Conservation (phyloP, 2,113 vertebrate genomes). For the Microcebus tavaratra region DNA sequence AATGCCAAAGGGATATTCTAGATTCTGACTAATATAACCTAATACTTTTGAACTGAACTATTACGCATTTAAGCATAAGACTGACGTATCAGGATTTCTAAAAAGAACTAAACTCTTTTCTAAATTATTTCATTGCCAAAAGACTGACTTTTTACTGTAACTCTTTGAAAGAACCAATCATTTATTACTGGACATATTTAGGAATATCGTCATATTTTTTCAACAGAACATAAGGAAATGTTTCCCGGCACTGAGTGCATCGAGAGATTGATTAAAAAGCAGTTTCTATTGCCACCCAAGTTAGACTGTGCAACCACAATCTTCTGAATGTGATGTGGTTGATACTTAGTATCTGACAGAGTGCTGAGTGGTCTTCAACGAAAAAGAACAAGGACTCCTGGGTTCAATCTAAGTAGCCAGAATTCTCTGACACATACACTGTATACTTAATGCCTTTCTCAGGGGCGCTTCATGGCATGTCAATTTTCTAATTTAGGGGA, state of each 20-base stretch:
- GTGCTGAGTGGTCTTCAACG: background rate
- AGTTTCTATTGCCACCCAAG: background rate
- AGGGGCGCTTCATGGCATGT: background rate
- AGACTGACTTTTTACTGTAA: background rate
- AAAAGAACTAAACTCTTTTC: background rate
- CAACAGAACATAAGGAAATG: background rate
- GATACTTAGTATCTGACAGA: background rate
- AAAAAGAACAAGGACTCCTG: background rate
- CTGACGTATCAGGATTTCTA: background rate
- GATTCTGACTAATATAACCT: background rate
- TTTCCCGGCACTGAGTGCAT: background rate
- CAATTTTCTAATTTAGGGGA: background rate
- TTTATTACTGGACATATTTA: background rate
- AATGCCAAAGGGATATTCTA: background rate
- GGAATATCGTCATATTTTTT: conserved; percentile 8
- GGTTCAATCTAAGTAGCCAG: background rate
- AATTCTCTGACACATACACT: background rate
- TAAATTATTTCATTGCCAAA: background rate
- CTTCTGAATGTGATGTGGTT: background rate
- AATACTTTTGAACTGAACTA: background rate
- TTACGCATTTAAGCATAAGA: background rate
- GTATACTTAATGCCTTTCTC: background rate
- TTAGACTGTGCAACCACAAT: background rate
- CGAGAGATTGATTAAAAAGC: background rate
- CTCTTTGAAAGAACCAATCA: background rate